A percentile compares a stretch with the other conserved stretches of the same genome.
phyloP scores from a whole-genome alignment of 2,113 vertebrate species.

The Gobio gobio region DNA sequence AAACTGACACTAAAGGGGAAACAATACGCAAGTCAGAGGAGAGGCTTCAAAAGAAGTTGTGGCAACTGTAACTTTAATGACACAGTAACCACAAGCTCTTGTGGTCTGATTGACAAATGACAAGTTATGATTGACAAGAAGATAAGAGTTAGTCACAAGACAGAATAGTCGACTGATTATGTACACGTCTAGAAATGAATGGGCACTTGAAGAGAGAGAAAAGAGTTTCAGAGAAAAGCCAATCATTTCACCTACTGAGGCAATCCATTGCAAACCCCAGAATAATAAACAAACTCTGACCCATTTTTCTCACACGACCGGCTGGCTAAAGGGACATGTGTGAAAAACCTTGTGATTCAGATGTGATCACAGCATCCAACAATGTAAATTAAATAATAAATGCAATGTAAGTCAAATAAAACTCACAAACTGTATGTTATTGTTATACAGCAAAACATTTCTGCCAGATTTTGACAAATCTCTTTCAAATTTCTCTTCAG shows the following conservation, averaged over 20 bases:
- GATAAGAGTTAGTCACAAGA: slow-evolving; percentile 3
- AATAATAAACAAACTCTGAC: slow-evolving; percentile 5
- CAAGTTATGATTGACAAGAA: slow-evolving; percentile 27
- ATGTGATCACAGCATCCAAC: background rate
- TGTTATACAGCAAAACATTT: background rate
- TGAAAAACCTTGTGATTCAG: background rate
- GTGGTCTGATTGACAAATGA: slow-evolving; percentile 8
- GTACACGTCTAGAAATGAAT: slow-evolving; percentile 3
- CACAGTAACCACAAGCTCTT: background rate
- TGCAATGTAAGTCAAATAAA: background rate
- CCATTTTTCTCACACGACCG: slow-evolving; percentile 3
- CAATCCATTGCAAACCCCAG: background rate
- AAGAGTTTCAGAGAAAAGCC: background rate
- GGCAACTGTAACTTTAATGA: background rate
- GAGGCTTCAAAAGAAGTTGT: background rate
- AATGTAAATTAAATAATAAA: background rate
- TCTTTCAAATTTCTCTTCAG: background rate
- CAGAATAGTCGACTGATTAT: background rate
- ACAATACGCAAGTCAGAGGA: background rate
- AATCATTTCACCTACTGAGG: slow-evolving; percentile 24
- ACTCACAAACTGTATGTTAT: background rate
- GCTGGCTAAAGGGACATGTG: background rate
- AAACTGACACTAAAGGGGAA: background rate
- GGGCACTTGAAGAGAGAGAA: background rate
- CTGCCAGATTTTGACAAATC: background rate